Percentiles rank a stretch among this genome's conserved stretches.
phyloP scores from a whole-genome alignment of 2,888 invertebrate genomes.

The Heliconius hortense region DNA sequence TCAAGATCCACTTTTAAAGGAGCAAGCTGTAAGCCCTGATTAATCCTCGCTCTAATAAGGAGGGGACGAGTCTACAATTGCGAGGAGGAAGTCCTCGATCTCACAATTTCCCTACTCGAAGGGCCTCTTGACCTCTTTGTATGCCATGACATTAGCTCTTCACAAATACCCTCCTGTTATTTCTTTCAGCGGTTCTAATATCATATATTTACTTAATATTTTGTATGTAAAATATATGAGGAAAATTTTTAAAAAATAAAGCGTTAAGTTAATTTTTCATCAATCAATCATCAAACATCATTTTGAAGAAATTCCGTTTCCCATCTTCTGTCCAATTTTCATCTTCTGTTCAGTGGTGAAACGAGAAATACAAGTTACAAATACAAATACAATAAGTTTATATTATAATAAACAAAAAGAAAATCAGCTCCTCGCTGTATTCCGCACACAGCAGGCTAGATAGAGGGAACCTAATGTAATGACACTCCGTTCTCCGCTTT shows the following conservation, averaged over 20 bases:
- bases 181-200: slow-evolving; percentile 12
- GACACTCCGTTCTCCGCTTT: no score
- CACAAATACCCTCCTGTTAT: slow-evolving; percentile 20
- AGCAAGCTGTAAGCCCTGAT: slow-evolving; percentile 1
- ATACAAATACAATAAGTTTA: neutral
- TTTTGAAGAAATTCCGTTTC: no score
- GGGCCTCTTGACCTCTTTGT: slow-evolving; percentile 38
- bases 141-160: slow-evolving; percentile 36
- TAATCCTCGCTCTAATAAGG: slow-evolving; percentile 27
- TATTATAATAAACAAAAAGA: neutral
- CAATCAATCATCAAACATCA: no score
- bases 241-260: neutral
- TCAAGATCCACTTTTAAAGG: slow-evolving; percentile 16
- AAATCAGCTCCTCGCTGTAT: no score
- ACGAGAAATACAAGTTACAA: no score
- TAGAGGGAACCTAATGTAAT: no score
- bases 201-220: neutral
- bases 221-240: neutral
- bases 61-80: slow-evolving; percentile 22
- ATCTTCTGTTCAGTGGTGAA: no score
- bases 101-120: slow-evolving; percentile 37
- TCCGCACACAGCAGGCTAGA: no score
- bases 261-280: neutral
- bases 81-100: slow-evolving; percentile 31
- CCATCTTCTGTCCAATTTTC: no score